Conservation (phyloP, 2,113 vertebrate species). For the Etheostoma spectabile region DNA sequence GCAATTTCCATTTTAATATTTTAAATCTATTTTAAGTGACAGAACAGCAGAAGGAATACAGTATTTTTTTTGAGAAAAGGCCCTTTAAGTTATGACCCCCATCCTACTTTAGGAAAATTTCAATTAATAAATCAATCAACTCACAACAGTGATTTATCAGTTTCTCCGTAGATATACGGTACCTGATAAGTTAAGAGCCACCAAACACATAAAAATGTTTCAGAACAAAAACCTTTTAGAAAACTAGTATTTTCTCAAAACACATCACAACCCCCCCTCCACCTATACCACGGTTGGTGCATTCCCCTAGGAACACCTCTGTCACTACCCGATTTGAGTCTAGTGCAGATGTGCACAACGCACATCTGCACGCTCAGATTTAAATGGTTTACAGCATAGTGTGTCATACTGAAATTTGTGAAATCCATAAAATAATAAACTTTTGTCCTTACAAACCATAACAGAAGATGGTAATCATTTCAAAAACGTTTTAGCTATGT, state of each 20-base stretch:
- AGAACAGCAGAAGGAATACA: not conserved
- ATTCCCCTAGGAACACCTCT: conserved; percentile 2
- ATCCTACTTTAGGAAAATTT: not conserved
- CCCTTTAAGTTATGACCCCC: not conserved
- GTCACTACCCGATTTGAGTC: too few species aligned
- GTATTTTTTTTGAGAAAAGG: not conserved
- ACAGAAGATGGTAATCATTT: too few species aligned
- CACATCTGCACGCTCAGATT: too few species aligned
- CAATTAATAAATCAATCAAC: not conserved
- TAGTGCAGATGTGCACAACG: too few species aligned
- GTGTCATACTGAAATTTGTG: too few species aligned
- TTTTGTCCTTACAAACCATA: too few species aligned
- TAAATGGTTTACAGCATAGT: too few species aligned
- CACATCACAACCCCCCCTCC: not conserved
- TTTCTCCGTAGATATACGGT: not conserved
- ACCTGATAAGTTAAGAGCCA: not conserved
- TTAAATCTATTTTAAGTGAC: not conserved
- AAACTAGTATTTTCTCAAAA: not conserved
- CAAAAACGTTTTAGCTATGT: too few species aligned
- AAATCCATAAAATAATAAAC: too few species aligned
- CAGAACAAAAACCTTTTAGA: not conserved
- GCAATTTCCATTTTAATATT: not conserved
- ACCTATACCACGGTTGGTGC: conserved; percentile 5
- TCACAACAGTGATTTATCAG: not conserved
- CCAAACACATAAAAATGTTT: not conserved